Conservation (phyloP, 2,113 vertebrate species). For the Pseudorasbora parva region DNA sequence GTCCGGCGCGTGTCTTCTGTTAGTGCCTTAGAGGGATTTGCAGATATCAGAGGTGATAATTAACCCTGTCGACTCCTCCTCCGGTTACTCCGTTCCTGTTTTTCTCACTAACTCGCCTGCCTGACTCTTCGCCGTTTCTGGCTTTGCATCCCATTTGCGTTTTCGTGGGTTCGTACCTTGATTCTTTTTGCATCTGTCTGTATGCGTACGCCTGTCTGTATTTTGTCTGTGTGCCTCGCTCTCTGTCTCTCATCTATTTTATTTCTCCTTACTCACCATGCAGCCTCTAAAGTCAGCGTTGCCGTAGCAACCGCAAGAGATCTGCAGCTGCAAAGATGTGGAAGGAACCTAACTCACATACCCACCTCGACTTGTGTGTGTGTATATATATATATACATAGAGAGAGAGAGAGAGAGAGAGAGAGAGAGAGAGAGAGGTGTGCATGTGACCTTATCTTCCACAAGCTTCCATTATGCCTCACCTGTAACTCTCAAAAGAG, state of each 20-base stretch:
- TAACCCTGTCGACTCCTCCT: conserved; percentile 16
- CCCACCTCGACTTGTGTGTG: conserved; percentile 61
- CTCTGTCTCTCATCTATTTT: conserved; percentile 28
- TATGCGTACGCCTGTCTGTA: background rate
- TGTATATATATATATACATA: background rate
- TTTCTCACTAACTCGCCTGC: background rate
- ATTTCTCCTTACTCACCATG: conserved; percentile 23
- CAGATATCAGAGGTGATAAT: conserved; percentile 31
- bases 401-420: background rate
- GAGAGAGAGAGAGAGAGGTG: background rate
- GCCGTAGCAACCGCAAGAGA: conserved; percentile 66
- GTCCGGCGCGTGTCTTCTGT: background rate
- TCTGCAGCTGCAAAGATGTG: conserved; percentile 64
- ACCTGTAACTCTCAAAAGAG: conserved; percentile 13
- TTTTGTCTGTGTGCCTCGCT: conserved; percentile 31
- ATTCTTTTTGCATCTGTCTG: conserved; percentile 1
- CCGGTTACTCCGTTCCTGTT: conserved; percentile 26
- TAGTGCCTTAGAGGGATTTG: background rate
- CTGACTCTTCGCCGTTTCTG: background rate
- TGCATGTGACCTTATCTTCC: conserved; percentile 9
- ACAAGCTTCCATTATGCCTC: background rate
- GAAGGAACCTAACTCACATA: conserved; percentile 52
- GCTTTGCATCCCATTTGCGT: conserved; percentile 53
- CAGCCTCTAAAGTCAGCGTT: conserved; percentile 58
- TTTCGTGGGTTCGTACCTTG: conserved; percentile 20